Base-by-base conservation (phyloP, 2,888 invertebrate species). In the Lottia gigantea region DNA sequence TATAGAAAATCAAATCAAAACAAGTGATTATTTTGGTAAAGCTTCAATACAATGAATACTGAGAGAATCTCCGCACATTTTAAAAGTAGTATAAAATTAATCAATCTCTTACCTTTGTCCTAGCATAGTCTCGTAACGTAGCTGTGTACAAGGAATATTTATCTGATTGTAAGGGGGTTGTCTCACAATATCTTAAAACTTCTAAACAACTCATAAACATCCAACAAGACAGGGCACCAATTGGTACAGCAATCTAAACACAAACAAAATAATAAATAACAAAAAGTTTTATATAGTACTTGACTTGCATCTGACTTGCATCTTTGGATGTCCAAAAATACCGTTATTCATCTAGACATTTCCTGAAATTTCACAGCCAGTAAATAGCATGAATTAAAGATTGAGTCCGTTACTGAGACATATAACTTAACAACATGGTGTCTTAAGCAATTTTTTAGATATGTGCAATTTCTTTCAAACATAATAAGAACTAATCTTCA, bases 211-310 rank as follows among this genome's bases (percentile, higher is more conserved):
- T 96, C 0, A 97, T 91, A 85, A 96, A 95, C 71, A 96, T 93
- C 97, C 97, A 98, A 86, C 96, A 96, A 46, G 94, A 93, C 1
- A 95, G 91, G 0, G 96, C 95, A 49, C 97, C 97, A 25, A 92
- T 92, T 45, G 94, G 94, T 69, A 93, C 91, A 66, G 91, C 91
- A 31, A 96, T 80, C 89, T 89, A 75, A 46, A 74, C 72, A 67
- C 7, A 15, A 67, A 25, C n/a, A 40, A 6, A 8, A 8, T 6
- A 7, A 11, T 31, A n/a, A n/a, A n/a, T 31, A 31, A 31, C 6
- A 31, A 4, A 16, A 19, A n/a, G 23, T 25, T 26, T 62, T n/a
- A n/a, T 62, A 26, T 25, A 4, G 25, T n/a, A 8, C 31, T 62
- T 8, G 6, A 15, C 25, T 4, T 4, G 23, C 19, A 19, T 25